Base-by-base conservation (phyloP, 2,797 vertebrate genomes). In the Molossus alvarezi region DNA sequence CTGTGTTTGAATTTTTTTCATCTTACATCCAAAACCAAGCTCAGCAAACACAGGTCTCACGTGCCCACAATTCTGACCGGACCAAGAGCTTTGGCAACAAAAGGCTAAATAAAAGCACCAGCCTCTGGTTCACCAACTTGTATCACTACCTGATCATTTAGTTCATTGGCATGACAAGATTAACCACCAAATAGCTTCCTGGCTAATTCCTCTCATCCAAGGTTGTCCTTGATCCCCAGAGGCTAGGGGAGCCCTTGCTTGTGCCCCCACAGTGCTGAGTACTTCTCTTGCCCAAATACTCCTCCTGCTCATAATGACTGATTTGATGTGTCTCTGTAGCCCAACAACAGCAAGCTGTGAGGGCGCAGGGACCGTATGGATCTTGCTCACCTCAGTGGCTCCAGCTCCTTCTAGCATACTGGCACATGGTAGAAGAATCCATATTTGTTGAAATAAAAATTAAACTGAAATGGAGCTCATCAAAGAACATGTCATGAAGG, bases 381-480 rank as follows among this genome's bases (percentile, higher is more conserved):
- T 60, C 64, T 81, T 5, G 12, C n/a, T 87, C 23, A 48, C 33
- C 29, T 53, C 27, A 25, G 27, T 2, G 29, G 27, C 29, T 69
- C 58, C 11, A 57, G 71, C 9, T 89, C 58, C 89, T 88, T n/a
- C 71, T 80, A 12, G 14, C 27, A 21, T 4, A 25, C 25, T 53
- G 62, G 41, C 20, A 51, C 5, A 23, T 29, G 53, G 41, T 8
- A 75, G 41, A 75, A 88, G 12, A 7, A 55, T 18, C 23, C 33
- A 12, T 23, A 79, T 57, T 87, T 65, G 37, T 83, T 58, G 21
- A 73, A 84, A 85, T 69, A 6, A 88, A 95, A 84, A 81, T 37
- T 20, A 88, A 90, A 90, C n/a, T n/a, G 21, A 90, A 93, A 87
- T 37, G 41, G 45, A 53, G 25, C 23, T 64, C 33, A 85, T 81